Evolutionary conservation across 2,888 invertebrate species (phyloP).

Genomic region (Myopa tessellatipennis): DNA sequence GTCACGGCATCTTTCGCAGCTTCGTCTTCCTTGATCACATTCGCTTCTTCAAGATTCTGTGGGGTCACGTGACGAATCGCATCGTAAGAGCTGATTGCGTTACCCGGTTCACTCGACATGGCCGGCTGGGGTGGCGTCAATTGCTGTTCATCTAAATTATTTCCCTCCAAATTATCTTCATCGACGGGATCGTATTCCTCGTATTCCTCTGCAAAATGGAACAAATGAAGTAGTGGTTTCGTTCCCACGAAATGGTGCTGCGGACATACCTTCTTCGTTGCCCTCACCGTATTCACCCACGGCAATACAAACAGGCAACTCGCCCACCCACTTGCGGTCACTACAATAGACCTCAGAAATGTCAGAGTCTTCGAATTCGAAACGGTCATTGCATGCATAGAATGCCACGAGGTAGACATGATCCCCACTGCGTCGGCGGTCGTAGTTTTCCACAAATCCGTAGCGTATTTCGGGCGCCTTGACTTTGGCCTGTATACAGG

Average conservation of each 20-base stretch:
- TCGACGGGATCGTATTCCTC: conserved; percentile 47
- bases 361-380: conserved; percentile 68
- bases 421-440: conserved; percentile 62
- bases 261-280: conserved; percentile 46
- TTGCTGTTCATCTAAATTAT: conserved; percentile 35
- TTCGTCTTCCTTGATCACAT: not conserved
- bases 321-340: conserved; percentile 71
- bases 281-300: conserved; percentile 53
- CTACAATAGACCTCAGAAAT: conserved; percentile 72
- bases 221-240: not conserved
- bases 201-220: conserved; percentile 35
- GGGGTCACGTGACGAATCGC: not conserved
- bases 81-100: conserved; percentile 42
- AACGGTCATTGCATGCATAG: conserved; percentile 71
- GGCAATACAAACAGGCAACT: conserved; percentile 69
- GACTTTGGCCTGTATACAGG: conserved; percentile 63
- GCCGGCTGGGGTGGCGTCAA: conserved; percentile 46
- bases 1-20: not conserved
- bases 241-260: not conserved
- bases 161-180: conserved; percentile 42
- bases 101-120: conserved; percentile 41
- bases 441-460: conserved; percentile 63
- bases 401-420: conserved; percentile 72
- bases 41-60: conserved; percentile 27
- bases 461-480: conserved; percentile 66